These are phyloP conservation scores for Crossaster papposus DNA, from an alignment of 53 echinoderm and acorn worm genomes.

Conservation along the genomic window DNA sequence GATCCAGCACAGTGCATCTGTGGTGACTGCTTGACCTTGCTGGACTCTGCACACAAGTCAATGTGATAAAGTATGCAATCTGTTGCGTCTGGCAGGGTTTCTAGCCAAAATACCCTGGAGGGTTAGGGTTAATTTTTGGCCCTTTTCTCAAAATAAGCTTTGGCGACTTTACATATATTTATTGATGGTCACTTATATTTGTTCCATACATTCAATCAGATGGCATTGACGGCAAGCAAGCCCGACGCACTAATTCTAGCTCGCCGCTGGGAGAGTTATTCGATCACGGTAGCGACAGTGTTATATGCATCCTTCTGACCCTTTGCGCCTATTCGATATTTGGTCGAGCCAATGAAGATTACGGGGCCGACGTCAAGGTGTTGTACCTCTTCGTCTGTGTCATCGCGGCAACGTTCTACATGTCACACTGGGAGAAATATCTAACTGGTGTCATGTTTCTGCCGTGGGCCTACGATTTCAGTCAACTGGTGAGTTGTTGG, in stretches of 20 bases:
- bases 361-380: conserved; percentile 74
- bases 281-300: conserved; percentile 95
- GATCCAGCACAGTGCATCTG: no score
- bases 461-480: conserved; percentile 97
- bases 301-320: conserved; percentile 76
- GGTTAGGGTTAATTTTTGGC: no score
- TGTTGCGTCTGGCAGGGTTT: no score
- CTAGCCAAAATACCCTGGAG: no score
- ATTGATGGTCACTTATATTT: not conserved
- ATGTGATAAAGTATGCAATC: no score
- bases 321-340: conserved; percentile 84
- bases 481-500: conserved; percentile 78
- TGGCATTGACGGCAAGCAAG: conserved; percentile 99
- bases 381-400: conserved; percentile 74
- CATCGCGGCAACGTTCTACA: conserved; percentile 69
- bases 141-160: no score
- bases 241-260: conserved; percentile 88
- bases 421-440: conserved; percentile 98
- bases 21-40: no score
- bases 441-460: conserved; percentile 87
- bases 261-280: conserved; percentile 96
- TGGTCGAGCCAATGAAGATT: conserved; percentile 71
- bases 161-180: no score
- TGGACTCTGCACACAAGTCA: no score
- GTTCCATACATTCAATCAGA: conserved; percentile 44